Evolutionary conservation across 2,888 invertebrate species (phyloP), one percentile per base, ranked within the genome.

Genomic region (Branchipolynoe longqiensis): DNA sequence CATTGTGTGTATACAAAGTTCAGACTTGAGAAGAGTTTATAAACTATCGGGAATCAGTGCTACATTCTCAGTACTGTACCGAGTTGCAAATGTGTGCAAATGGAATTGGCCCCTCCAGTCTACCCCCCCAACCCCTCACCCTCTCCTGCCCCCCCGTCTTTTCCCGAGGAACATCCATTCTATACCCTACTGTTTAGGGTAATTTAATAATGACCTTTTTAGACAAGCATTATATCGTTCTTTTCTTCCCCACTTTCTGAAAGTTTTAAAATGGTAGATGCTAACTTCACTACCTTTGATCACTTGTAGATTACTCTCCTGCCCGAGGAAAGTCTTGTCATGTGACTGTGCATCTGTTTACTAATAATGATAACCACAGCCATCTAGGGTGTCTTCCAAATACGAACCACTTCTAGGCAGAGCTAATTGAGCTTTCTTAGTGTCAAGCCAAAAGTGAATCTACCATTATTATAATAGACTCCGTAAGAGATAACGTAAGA

Each of bases 381-480:
- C 78, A 78, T 25, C 48, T 78, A 78, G 28, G 14, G 48, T 22
- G 31, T n/a, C 22, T 54, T 78, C 28, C 78, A n/a, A 41, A 78
- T 48, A 41, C 48, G 41, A 41, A 78, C 48, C 28, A 78, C 78
- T 69, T 69, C 78, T 78, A 78, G 78, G 54, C 48, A 78, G 78
- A 41, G 78, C 78, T 78, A 41, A 48, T 41, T 78, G 48, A 48
- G 48, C 54, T 48, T 48, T 78, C 78, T 78, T 48, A 78, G 78
- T 78, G 31, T 28, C 78, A 78, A 36, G 36, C 22, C 69, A 14
- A 38, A 33, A 69, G 69, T 38, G 36, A 14, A 18, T 31, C 38
- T 69, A 69, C 18, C 38, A 22, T 33, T 69, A n/a, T n/a, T n/a
- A n/a, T n/a, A n/a, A n/a, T n/a, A n/a, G n/a, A n/a, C n/a, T n/a